phyloP scores from a whole-genome alignment of 2,888 invertebrate genomes.

The Watsonalla cultraria region DNA sequence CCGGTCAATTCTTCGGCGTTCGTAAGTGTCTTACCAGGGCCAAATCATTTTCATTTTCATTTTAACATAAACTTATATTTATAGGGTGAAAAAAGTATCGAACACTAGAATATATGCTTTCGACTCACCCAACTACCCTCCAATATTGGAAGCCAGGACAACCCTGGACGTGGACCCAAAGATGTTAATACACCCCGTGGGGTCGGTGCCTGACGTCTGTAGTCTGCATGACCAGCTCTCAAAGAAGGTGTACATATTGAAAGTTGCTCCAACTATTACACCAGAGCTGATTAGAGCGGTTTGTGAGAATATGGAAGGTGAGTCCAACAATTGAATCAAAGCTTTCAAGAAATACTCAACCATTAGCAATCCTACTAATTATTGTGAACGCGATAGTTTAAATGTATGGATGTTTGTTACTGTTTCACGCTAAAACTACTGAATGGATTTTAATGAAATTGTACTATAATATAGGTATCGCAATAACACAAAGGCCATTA shows the following conservation, averaged over 20 bases:
- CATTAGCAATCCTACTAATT: neutral
- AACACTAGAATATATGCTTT: slow-evolving; percentile 89
- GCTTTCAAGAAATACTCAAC: neutral
- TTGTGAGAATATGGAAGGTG: slow-evolving; percentile 83
- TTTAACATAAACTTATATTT: slow-evolving; percentile 4
- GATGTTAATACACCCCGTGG: slow-evolving; percentile 58
- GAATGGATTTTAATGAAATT: too few species aligned
- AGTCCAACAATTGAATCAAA: neutral
- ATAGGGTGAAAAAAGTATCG: slow-evolving; percentile 87
- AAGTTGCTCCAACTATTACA: slow-evolving; percentile 95
- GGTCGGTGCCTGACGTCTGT: slow-evolving; percentile 79
- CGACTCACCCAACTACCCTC: slow-evolving; percentile 90
- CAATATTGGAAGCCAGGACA: slow-evolving; percentile 82
- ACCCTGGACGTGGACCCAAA: slow-evolving; percentile 86
- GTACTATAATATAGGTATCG: too few species aligned
- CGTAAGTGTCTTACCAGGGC: too few species aligned
- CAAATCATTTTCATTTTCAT: too few species aligned
- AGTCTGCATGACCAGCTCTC: slow-evolving; percentile 85
- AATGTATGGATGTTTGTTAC: too few species aligned
- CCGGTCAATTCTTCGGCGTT: too few species aligned
- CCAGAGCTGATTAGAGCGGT: slow-evolving; percentile 85
- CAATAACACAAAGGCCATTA: too few species aligned
- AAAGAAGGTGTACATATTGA: slow-evolving; percentile 89
- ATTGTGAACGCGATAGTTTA: neutral
- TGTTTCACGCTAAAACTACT: too few species aligned